Evolutionary conservation across 2,797 vertebrate genomes (phyloP), one percentile per base, ranked within the genome.

Genomic region (Sciurus vulgaris): DNA sequence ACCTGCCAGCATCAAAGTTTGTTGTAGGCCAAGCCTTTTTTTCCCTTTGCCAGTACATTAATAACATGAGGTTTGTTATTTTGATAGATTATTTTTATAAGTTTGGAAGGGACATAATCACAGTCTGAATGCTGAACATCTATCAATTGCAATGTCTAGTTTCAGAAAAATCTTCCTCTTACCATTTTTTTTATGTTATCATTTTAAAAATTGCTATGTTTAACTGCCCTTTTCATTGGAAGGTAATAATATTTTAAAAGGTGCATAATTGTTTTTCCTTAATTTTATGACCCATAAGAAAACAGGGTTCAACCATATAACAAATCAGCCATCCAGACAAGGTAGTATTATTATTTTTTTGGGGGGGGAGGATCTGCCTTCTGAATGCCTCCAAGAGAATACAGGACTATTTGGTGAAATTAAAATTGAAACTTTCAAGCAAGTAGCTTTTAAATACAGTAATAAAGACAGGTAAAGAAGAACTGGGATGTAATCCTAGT

Each of bases 71-170:
- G 4, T 20, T 70, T 63, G 10, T 69, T 83, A 33, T 51, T 96
- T 73, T 94, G 78, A 69, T 91, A 91, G 88, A 67, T 81, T 65
- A 91, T 65, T 93, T 94, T 72, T 49, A 61, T 47, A 85, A 35
- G 15, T 85, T 93, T 73, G 49, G 81, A 92, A 86, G 59, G 41
- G 33, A 49, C 26, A 81, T 20, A 51, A 70, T 18, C 61, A 67
- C 73, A 49, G 74, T 47, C 24, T 89, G 49, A 91, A 70, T 94
- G 95, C 77, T 35, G 44, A 81, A 56, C 70, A 54, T 11, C 35
- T 8, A 35, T 51, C 70, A 63, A 24, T 61, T 86, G 49, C 76
- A 78, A 79, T 83, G 0, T 69, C 49, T 86, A 51, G 1, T 82
- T 81, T 89, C 54, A 76, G 85, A 91, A 88, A 51, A 78, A 38